phyloP scores from a whole-genome alignment of 2,113 vertebrate genomes.

The Microtus richardsoni region DNA sequence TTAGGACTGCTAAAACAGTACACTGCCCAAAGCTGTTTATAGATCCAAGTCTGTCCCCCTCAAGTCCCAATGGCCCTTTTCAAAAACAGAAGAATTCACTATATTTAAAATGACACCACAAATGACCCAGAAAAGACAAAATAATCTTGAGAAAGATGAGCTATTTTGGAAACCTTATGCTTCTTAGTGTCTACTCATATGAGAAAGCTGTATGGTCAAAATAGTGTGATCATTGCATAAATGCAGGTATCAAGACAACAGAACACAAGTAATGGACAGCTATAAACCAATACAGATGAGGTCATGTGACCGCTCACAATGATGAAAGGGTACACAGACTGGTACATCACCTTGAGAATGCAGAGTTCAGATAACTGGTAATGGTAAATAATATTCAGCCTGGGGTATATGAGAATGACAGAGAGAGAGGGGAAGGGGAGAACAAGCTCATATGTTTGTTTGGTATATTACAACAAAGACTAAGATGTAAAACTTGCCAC shows the following conservation, averaged over 20 bases:
- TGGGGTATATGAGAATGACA: neutral
- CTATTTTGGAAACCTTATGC: neutral
- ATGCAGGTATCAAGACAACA: neutral
- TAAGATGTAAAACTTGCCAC: neutral
- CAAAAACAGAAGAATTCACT: neutral
- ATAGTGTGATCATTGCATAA: neutral
- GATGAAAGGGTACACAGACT: neutral
- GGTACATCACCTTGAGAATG: neutral
- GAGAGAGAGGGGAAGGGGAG: fast-evolving
- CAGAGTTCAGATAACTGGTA: neutral
- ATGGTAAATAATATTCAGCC: no score
- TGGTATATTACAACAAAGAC: neutral
- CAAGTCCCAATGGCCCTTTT: neutral
- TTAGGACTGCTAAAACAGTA: neutral
- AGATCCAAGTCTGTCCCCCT: neutral
- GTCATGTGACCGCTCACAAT: neutral
- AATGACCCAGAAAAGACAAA: neutral
- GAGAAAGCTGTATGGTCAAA: neutral
- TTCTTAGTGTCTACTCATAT: neutral
- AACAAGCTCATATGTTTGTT: neutral
- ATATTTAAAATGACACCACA: neutral
- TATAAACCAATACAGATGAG: neutral
- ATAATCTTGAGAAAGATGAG: neutral
- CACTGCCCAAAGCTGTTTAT: neutral
- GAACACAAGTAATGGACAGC: neutral